phyloP scores from a whole-genome alignment of 2,888 invertebrate species.

The Xestia rhomboidea region DNA sequence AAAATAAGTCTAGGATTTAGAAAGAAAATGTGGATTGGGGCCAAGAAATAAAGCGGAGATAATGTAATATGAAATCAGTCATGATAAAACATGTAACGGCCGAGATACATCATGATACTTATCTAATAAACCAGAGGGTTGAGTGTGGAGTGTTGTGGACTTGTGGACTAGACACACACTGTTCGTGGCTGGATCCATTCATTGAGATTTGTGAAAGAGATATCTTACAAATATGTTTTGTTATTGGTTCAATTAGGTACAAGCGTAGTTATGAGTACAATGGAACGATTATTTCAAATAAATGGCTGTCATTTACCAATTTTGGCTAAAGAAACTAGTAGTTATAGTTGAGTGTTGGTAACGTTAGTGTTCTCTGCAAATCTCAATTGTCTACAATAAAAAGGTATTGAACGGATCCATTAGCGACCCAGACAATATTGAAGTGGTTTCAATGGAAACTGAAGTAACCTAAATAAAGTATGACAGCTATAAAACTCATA shows the following conservation, averaged over 20 bases:
- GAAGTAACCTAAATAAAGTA: neutral
- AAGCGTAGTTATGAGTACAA: slow-evolving; percentile 9
- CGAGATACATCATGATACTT: slow-evolving; percentile 42
- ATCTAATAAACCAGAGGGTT: slow-evolving; percentile 42
- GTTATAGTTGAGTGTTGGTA: neutral
- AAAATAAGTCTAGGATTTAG: slow-evolving; percentile 26
- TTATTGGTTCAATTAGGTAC: slow-evolving; percentile 31
- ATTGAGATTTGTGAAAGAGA: slow-evolving; percentile 13
- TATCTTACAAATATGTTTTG: slow-evolving; percentile 8
- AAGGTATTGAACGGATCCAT: neutral
- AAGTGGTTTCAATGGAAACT: neutral
- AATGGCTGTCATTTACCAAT: neutral
- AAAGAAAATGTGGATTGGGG: slow-evolving; percentile 34
- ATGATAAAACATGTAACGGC: slow-evolving; percentile 34
- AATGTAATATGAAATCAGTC: slow-evolving; percentile 55
- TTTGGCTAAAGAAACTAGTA: neutral
- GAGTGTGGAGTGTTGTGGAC: slow-evolving; percentile 13
- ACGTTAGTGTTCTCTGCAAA: neutral
- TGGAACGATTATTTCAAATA: neutral
- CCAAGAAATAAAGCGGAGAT: slow-evolving; percentile 26
- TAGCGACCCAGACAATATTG: neutral
- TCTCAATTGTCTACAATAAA: neutral
- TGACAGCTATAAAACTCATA: neutral
- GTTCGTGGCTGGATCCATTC: slow-evolving; percentile 19
- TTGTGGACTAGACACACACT: neutral